Percentiles rank a stretch among this genome's conserved stretches.
phyloP scores from a whole-genome alignment of 2,113 vertebrate genomes.

The Gorsachius goisagi region DNA sequence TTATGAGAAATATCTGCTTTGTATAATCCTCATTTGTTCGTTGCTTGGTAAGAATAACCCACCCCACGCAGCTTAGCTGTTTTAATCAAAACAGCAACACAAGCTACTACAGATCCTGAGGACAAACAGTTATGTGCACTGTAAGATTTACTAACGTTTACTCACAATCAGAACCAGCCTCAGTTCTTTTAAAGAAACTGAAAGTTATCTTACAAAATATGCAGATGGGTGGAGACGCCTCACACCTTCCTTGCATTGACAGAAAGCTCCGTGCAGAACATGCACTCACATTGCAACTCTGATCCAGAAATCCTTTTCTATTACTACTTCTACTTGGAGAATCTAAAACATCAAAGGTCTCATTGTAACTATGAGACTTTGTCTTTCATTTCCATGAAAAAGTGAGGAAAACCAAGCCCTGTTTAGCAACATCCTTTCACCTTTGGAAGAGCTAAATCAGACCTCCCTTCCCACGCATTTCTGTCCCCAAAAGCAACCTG shows the following conservation, averaged over 20 bases:
- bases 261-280: neutral
- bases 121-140: neutral
- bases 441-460: constrained; percentile 5
- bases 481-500: neutral
- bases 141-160: neutral
- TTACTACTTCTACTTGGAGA: neutral
- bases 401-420: neutral
- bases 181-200: neutral
- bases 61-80: neutral
- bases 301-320: neutral
- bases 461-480: constrained; percentile 23
- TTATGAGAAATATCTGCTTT: neutral
- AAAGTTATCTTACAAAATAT: neutral
- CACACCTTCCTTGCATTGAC: neutral
- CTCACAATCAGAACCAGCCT: neutral
- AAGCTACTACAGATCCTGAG: neutral
- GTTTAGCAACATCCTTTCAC: constrained; percentile 11
- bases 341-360: neutral
- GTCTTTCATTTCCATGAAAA: neutral
- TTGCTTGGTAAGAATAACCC: neutral
- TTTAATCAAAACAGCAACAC: neutral
- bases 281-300: neutral
- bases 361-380: neutral
- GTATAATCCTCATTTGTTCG: neutral
- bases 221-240: neutral